Conservation (phyloP, 2,888 invertebrate genomes). For the Chelonus formosanus region DNA sequence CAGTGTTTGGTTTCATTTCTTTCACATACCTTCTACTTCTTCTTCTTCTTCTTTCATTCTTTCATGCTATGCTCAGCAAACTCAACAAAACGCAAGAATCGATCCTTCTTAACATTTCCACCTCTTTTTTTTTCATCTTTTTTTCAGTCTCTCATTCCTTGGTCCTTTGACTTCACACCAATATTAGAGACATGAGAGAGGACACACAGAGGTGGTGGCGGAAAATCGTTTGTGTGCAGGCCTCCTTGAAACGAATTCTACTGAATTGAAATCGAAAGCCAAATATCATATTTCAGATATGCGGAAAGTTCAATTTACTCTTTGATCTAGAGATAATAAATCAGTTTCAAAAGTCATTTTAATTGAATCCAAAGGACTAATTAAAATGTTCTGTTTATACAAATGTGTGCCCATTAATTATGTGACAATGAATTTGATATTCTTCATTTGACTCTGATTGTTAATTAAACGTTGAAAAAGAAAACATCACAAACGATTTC, state of each 20-base stretch:
- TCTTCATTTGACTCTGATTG: neutral
- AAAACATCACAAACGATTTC: conserved; percentile 9
- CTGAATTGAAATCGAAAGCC: conserved; percentile 17
- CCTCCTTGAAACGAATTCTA: conserved; percentile 14
- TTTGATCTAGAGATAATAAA: neutral
- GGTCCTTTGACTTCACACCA: neutral
- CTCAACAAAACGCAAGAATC: conserved; percentile 18
- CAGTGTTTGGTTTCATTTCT: conserved; percentile 26
- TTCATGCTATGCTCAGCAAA: conserved; percentile 3
- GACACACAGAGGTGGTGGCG: conserved; percentile 14
- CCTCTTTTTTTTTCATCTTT: neutral
- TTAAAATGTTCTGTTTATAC: too few relatives aligned
- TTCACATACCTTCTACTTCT: conserved; percentile 4
- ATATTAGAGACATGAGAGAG: neutral
- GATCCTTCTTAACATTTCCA: conserved; percentile 8
- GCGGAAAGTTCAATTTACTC: conserved; percentile 11
- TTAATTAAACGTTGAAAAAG: neutral
- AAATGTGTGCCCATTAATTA: too few relatives aligned
- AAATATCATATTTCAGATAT: conserved; percentile 26
- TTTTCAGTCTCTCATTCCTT: neutral
- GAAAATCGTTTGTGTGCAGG: conserved; percentile 9
- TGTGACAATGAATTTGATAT: too few relatives aligned
- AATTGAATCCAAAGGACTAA: too few relatives aligned
- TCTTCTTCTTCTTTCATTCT: conserved; percentile 1
- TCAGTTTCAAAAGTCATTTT: neutral